Percentiles rank a stretch among this genome's conserved stretches.
Conservation (phyloP, 2,113 vertebrate species). For the Melanotaenia duboulayi region DNA sequence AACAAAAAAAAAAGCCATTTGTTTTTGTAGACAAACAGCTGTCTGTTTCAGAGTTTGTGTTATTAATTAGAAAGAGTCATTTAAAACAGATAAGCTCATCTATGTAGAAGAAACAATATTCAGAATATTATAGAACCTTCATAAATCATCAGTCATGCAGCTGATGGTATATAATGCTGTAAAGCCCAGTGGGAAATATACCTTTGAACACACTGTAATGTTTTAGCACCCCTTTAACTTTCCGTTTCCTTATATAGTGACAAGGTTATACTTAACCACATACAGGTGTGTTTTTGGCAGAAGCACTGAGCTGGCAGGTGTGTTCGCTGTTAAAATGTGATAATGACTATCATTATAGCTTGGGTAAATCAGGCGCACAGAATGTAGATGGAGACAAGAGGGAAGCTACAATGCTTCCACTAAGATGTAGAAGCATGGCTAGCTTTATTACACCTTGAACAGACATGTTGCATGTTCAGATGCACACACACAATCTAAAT, state of each 20-base stretch:
- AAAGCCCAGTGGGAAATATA: constrained; percentile 35
- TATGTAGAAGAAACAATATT: background rate
- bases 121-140: background rate
- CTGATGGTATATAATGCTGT: constrained; percentile 39
- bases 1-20: too few species aligned
- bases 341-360: constrained; percentile 76
- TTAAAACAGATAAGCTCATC: background rate
- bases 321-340: constrained; percentile 65
- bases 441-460: constrained; percentile 27
- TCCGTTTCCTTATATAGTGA: constrained; percentile 42
- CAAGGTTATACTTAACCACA: constrained; percentile 63
- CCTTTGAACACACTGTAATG: constrained; percentile 14
- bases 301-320: constrained; percentile 58
- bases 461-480: constrained; percentile 31
- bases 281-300: constrained; percentile 75
- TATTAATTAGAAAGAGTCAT: constrained; percentile 28
- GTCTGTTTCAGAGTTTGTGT: constrained; percentile 13
- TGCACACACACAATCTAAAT: background rate
- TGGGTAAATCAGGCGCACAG: constrained; percentile 53
- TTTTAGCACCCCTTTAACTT: constrained; percentile 53
- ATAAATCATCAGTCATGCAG: constrained; percentile 14
- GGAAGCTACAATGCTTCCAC: constrained; percentile 50
- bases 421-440: constrained; percentile 50
- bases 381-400: constrained; percentile 38
- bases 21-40: constrained; percentile 23